Percentiles rank a stretch among this genome's conserved stretches.
These are phyloP conservation scores for Liolophura sinensis DNA, from an alignment of 1,140 invertebrate genomes.

Conservation along the genomic window DNA sequence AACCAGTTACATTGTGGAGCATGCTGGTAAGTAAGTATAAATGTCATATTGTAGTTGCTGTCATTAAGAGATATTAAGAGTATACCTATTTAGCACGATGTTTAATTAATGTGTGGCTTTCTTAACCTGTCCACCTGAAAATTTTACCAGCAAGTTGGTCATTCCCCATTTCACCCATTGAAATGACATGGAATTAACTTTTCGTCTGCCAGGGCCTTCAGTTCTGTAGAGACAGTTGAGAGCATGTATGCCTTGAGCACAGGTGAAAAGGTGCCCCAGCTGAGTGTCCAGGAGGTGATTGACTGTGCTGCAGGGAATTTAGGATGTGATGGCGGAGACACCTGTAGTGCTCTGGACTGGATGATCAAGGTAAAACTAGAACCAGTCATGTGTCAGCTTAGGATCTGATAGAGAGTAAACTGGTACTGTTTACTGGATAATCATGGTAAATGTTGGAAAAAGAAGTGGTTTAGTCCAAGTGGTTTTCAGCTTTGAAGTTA, in stretches of 20 bases:
- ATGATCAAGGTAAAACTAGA: conserved; percentile 62
- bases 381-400: conserved; percentile 56
- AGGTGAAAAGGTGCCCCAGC: conserved; percentile 62
- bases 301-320: conserved; percentile 78
- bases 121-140: background rate
- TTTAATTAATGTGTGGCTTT: background rate
- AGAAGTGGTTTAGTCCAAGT: too few species aligned
- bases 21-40: conserved; percentile 68
- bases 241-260: conserved; percentile 75
- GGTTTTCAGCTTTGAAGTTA: too few species aligned
- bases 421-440: conserved; percentile 73
- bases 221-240: conserved; percentile 76
- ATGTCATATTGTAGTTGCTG: conserved; percentile 6
- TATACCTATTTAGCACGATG: background rate
- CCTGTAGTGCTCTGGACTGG: conserved; percentile 77
- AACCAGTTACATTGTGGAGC: conserved; percentile 81
- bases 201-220: conserved; percentile 68
- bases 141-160: background rate
- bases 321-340: conserved; percentile 83
- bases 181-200: too few species aligned
- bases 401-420: conserved; percentile 83
- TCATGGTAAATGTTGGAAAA: conserved; percentile 54
- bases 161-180: background rate
- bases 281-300: conserved; percentile 83
- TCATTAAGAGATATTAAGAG: background rate